Base-by-base conservation (phyloP, 92 coral and sea anemone genomes). In the Actinostola sp. region DNA sequence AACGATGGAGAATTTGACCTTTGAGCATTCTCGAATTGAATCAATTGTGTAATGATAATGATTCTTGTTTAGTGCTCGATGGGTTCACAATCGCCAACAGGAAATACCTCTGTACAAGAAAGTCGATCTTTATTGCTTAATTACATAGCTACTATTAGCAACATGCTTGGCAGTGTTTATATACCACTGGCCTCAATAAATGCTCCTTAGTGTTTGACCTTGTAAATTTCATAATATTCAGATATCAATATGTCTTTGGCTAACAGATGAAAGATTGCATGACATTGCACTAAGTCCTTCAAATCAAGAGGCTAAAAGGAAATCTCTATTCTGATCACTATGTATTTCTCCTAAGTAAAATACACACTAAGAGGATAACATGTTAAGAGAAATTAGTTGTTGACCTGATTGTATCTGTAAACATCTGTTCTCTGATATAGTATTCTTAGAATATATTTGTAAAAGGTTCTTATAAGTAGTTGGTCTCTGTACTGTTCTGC, bases 41-140 rank as follows among this genome's bases (percentile, higher is more conserved):
- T 38, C 50, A 43, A 24, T 43, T 50, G 60, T 52, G 39, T 26
- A 45, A 53, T 29, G 39, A 7, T 27, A 36, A 62, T 25, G 24
- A 19, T 25, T 57, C 27, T 36, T 48, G 54, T 48, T 67, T 43
- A 48, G 51, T 64, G 70, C 30, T 62, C 46, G 8, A 65, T 53
- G 15, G 20, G 2, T 53, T 21, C 15, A 21, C 63, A 57, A 29
- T 57, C 11, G 20, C 3, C 1, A 6, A 2, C 39, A 57, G 63
- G 63, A 57, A 57, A 27, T 57, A 9, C 4, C 8, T 41, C 15
- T 41, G 15, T 4, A 4, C 11, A 36, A n/a, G n/a, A n/a, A n/a
- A n/a, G n/a, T n/a, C n/a, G n/a, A n/a, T n/a, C n/a, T n/a, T n/a
- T n/a, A 48, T 48, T 39, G 44, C 14, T 39, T 39, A 39, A 39